Conservation (phyloP, 1,140 invertebrate genomes). For the Chlorops oryzae region DNA sequence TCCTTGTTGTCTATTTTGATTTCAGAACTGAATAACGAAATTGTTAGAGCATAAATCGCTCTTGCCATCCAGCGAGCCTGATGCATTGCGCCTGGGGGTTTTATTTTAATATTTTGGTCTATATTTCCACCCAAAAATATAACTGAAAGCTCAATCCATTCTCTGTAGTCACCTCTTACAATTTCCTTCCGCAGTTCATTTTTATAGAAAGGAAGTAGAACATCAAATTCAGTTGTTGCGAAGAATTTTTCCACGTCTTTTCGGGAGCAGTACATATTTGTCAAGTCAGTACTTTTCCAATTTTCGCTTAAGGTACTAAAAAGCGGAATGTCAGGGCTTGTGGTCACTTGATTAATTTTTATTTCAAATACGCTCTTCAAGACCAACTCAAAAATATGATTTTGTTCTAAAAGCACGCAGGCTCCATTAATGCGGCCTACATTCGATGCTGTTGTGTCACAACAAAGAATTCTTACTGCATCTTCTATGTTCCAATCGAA, state of each 20-base stretch:
- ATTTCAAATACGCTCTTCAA: slow-evolving; percentile 2
- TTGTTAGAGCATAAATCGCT: not conserved
- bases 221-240: not conserved
- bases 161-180: slow-evolving; percentile 1
- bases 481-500: slow-evolving; percentile 20
- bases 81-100: not conserved
- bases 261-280: not conserved
- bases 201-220: not conserved
- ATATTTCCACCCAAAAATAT: not conserved
- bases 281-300: not conserved
- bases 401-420: not conserved
- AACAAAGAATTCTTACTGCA: slow-evolving; percentile 22
- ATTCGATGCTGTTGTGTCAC: slow-evolving; percentile 29
- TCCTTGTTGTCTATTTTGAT: not conserved
- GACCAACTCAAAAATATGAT: slow-evolving; percentile 1
- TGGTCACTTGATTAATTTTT: not conserved
- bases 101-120: not conserved
- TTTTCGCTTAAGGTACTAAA: slow-evolving; percentile 1
- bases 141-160: not conserved
- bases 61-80: slow-evolving; percentile 5
- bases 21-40: not conserved
- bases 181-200: too few relatives aligned
- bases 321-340: not conserved
- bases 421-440: slow-evolving; percentile 13
- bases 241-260: not conserved